Conservation (phyloP, 2,888 invertebrate genomes). For the Anthrax anthrax region DNA sequence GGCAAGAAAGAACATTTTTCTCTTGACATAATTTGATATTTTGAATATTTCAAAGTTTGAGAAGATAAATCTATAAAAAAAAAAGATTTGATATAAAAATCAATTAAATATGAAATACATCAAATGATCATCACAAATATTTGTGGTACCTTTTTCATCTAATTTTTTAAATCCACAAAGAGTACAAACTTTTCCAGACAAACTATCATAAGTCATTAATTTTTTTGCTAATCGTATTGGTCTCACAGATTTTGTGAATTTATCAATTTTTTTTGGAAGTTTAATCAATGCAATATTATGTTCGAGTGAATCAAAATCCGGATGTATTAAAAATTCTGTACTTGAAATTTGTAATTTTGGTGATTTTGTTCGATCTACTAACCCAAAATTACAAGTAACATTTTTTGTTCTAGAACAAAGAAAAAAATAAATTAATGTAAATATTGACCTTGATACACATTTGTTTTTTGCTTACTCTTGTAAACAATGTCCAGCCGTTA, state of each 20-base stretch:
- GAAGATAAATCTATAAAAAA: too few relatives aligned
- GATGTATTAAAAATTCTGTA: not conserved
- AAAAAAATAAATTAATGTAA: too few relatives aligned
- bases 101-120: too few relatives aligned
- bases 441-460: too few relatives aligned
- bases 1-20: not conserved
- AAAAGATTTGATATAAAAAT: too few relatives aligned
- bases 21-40: not conserved
- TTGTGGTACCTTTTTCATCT: not conserved
- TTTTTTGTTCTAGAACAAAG: not conserved
- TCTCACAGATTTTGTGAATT: not conserved
- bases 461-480: not conserved
- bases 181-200: not conserved
- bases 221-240: not conserved
- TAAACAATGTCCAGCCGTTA: not conserved
- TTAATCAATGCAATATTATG: slow-evolving; percentile 1
- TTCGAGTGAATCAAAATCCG: not conserved
- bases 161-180: not conserved
- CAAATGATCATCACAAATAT: too few relatives aligned
- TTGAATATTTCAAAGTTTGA: not conserved
- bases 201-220: not conserved
- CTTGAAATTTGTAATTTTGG: not conserved
- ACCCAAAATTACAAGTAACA: not conserved
- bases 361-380: not conserved
- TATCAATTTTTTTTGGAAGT: not conserved